A percentile compares a stretch with the other conserved stretches of the same genome.
Conservation (phyloP, 1,140 invertebrate genomes). For the Venturia canescens region DNA sequence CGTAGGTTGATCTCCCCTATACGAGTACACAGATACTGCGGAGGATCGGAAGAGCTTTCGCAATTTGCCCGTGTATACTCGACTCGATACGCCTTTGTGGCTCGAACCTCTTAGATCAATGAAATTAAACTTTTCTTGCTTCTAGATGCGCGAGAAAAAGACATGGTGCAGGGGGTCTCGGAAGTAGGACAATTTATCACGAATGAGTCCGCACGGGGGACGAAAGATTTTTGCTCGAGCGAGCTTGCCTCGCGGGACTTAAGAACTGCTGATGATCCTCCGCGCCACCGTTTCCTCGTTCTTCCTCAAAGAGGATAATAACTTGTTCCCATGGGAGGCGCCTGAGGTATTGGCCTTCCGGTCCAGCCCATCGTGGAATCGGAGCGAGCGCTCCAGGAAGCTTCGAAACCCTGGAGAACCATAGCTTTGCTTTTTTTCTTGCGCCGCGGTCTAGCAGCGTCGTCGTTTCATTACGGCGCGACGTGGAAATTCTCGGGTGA, state of each 20-base stretch:
- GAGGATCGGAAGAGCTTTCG: not conserved
- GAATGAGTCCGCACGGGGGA: no score
- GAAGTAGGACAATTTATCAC: no score
- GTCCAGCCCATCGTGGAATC: conserved; percentile 22
- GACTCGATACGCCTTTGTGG: not conserved
- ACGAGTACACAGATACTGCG: not conserved
- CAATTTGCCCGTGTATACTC: not conserved
- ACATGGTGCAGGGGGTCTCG: not conserved
- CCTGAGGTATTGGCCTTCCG: conserved; percentile 24
- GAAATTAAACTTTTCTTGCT: not conserved
- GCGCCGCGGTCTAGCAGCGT: not conserved
- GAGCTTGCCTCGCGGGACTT: not conserved
- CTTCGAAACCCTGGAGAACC: not conserved
- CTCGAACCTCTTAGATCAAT: not conserved
- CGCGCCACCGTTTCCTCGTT: not conserved
- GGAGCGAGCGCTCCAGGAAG: not conserved
- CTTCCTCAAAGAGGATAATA: conserved; percentile 32
- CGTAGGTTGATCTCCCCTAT: not conserved
- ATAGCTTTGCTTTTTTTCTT: not conserved
- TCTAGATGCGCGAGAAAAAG: not conserved
- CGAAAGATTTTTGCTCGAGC: no score
- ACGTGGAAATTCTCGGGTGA: no score
- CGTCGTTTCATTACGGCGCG: no score
- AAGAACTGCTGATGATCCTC: conserved; percentile 9
- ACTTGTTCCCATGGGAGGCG: conserved; percentile 37